Evolutionary conservation across 2,113 vertebrate species (phyloP), one percentile per base, ranked within the genome.

Genomic region (Pholis gunnellus): DNA sequence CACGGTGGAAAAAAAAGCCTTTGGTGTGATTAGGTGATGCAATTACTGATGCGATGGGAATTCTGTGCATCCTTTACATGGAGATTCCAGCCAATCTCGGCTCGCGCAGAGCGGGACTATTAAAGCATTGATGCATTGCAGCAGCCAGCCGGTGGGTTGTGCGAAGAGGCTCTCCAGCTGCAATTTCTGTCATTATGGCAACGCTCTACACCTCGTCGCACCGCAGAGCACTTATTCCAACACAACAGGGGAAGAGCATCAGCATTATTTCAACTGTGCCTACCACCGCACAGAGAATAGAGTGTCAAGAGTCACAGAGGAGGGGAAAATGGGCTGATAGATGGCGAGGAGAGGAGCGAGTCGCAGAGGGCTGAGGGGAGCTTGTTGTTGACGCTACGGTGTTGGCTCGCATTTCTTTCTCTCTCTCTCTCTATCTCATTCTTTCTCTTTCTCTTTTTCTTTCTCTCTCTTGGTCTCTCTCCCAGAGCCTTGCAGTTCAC

Each of bases 121-220:
- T 88, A 89, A 89, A 75, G 86, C 86, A 40, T 20, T 88, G 88
- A 90, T 89, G 90, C 85, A 89, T 86, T 87, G 89, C 89, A 87
- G 65, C 83, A 87, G 84, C 75, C 83, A 88, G 87, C 54, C 82
- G 84, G 75, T 75, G 88, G 63, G 88, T 67, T 84, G 82, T 79
- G 85, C 89, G 86, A 84, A 91, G 92, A 90, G 81, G 65, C 80
- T 88, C 86, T 89, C 90, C 85, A 83, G 79, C 88, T 87, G 88
- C 85, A 90, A 87, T 68, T 78, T 73, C 82, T 88, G 79, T 92
- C 88, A 88, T 92, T 92, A 92, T 81, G 57, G 80, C 85, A 65
- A 57, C 60, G 71, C 89, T 90, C 75, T 89, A 87, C 86, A 92
- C 87, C 87, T 90, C 82, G 73, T 78, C 73, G 75, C 90, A 83